Base-by-base conservation (phyloP, 2,113 vertebrate species). In the Calypte anna region DNA sequence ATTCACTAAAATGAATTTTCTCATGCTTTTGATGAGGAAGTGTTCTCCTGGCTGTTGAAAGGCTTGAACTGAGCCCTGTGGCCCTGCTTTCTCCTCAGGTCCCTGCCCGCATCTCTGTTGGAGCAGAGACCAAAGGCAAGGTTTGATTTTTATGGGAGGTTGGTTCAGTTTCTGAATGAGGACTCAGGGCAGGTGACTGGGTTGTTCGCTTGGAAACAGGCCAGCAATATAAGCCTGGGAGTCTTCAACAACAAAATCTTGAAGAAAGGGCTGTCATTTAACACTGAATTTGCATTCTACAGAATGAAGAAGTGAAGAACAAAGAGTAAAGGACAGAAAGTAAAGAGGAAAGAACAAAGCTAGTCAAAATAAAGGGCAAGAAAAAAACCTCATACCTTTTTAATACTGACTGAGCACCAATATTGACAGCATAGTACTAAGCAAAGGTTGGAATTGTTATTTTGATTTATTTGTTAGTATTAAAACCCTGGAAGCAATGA, bases 381-480 rank as follows among this genome's bases (percentile, higher is more conserved):
- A 30, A 14, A 73, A 66, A 50, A 50, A 11, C 22, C 22, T 22
- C 11, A 23, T 23, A 38, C 25, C 62, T 46, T 93, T 91, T 77
- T 22, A 86, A 69, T 69, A 69, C 14, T 46, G 62, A 44, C 67
- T 74, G 9, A 62, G 63, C 23, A 55, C 28, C 14, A 8, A 13
- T 59, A 59, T 48, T 80, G 79, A 83, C 53, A 90, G 38, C 63
- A 36, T 4, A n/a, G 78, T 33, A 23, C 64, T n/a, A 57, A 90
- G 73, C 23, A 68, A 76, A 85, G 44, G 84, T 64, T 80, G 64
- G 46, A 80, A 82, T 51, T 55, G 46, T 12, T 95, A 4, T 0
- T 91, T 91, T 94, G 82, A 86, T 94, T 94, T 90, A 68, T 88
- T 85, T 85, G 40, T 66, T 58, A 76, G 70, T 18, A 44, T 77